Percentiles rank a stretch among this genome's conserved stretches.
phyloP scores from a whole-genome alignment of 2,113 vertebrate species.

The Cynopterus brachyotis region DNA sequence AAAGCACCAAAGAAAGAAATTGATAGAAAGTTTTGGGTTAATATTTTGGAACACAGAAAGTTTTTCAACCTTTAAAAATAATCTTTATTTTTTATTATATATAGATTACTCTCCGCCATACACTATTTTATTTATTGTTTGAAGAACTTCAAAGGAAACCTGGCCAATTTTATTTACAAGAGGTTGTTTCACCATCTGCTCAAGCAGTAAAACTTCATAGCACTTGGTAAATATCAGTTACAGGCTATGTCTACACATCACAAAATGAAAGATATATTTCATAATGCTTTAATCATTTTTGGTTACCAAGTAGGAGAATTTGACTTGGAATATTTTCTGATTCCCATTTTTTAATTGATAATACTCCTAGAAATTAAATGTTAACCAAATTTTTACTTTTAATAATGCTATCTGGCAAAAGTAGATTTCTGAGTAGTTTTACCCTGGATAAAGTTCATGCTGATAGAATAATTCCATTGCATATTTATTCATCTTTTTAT shows the following conservation, averaged over 20 bases:
- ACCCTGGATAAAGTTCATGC: neutral
- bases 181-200: conserved; percentile 78
- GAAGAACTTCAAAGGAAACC: conserved; percentile 66
- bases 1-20: neutral
- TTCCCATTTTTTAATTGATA: neutral
- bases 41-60: neutral
- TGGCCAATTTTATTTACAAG: conserved; percentile 51
- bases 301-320: neutral
- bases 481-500: neutral
- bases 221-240: conserved; percentile 67
- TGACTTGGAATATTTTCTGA: neutral
- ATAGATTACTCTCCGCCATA: neutral
- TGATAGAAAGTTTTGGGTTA: neutral
- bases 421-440: neutral
- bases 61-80: conserved; percentile 41
- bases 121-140: conserved; percentile 76
- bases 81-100: neutral
- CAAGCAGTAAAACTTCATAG: conserved; percentile 68
- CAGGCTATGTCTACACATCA: neutral
- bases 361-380: neutral
- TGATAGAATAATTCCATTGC: neutral
- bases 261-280: neutral
- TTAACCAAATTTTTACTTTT: neutral
- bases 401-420: neutral
- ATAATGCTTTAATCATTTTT: neutral